Evolutionary conservation across 2,113 vertebrate species (phyloP), one percentile per base, ranked within the genome.

Genomic region (Cyprinodon variegatus): DNA sequence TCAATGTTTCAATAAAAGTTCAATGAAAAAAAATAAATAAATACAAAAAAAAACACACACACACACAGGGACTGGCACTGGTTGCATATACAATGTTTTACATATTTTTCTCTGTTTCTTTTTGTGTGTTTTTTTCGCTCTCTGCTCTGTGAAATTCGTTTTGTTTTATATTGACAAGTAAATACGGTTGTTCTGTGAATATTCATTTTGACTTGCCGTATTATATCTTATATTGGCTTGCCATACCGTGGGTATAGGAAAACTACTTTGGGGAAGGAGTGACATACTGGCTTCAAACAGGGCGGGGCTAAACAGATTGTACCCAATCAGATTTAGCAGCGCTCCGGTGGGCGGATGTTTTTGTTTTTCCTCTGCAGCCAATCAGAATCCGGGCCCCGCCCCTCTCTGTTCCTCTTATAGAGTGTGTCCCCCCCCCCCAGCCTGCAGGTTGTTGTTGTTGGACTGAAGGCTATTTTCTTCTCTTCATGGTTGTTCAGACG

Each of bases 401-500:
- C 91, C 37, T 82, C 70, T 84, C 78, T 78, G 70, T 41, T 81
- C 76, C 87, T 90, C 88, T 94, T 94, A 93, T 96, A 90, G 88
- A 86, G 45, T 88, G 89, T 88, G 89, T 85, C 76, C 15, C 84
- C 3, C 64, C 15, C 84, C 4, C n/a, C 6, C 22, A 36, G 71
- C 48, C 77, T 81, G 29, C 41, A 13, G 73, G 68, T 50, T 84
- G 67, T 76, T 77, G 78, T 89, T 78, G 81, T 83, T 86, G 50
- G 50, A n/a, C 3, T 57, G 78, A 89, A 83, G 69, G 46, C 62
- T 15, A 79, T 78, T 43, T 65, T n/a, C 61, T 61, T 76, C 60
- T 76, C 84, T 90, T 90, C 80, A 87, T 92, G 92, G 93, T 87
- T 64, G 87, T 96, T 83, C 95, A 97, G 97, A 94, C 90, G 83